Base-by-base conservation (phyloP, 2,113 vertebrate species). In the Cryptotis parvus region DNA sequence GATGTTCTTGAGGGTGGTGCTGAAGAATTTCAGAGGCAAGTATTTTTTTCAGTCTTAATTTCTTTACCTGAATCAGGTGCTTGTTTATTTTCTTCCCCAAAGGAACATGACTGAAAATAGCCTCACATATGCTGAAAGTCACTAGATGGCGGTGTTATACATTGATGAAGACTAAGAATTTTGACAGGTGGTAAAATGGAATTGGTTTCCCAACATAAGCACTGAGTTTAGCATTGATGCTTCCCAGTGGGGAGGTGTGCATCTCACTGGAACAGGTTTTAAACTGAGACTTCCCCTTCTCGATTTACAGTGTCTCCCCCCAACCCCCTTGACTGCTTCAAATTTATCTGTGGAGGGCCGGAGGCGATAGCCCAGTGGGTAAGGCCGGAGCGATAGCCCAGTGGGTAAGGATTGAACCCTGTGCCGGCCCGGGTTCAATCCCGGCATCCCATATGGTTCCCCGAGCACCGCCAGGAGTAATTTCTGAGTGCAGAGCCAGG, bases 131-230 rank as follows among this genome's bases (percentile, higher is more conserved):
- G 20, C 4, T 52, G 22, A 31, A 11, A 26, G 22, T 88, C 92
- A 76, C 94, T 89, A 94, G 94, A 66, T 94, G 95, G 92, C 24
- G 65, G 37, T 84, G 35, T 45, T 78, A 24, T 7, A 18, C 24
- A 0, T 35, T 4, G 61, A 7, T 31, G 24, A 74, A 76, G 35
- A 9, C 35, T 9, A 8, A 20, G 7, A 33, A 24, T 45, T 41
- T 31, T 52, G 15, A 14, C 26, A 39, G n/a, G 24, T 8, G 16
- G 43, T 37, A 52, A 18, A 87, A 18, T 18, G 29, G 55, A 45
- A n/a, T 33, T 76, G 45, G 39, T 66, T 86, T 72, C 72, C n/a
- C 68, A 80, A 37, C 82, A 63, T 41, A 78, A 93, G 92, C n/a
- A 1, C 0, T 41, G 58, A 52, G 31, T 9, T 33, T 35, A 33